Evolutionary conservation across 2,113 vertebrate species (phyloP).

Genomic region (Hiodon alosoides): DNA sequence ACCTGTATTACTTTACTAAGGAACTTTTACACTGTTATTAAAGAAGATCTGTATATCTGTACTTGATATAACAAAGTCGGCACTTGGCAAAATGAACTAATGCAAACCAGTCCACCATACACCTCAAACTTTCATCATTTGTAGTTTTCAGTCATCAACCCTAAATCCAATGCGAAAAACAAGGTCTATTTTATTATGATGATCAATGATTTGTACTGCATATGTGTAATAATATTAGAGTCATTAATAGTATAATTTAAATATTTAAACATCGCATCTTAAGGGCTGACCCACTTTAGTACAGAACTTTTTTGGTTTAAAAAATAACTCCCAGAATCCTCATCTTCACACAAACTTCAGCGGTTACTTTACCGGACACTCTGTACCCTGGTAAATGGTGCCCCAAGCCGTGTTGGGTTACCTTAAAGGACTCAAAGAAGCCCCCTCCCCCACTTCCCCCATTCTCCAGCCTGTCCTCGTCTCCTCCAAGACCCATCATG

Average conservation of each 20-base stretch:
- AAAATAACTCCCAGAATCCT: background rate
- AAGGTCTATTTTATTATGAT: too few relatives aligned
- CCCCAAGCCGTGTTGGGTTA: constrained; percentile 42
- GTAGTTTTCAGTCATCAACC: too few relatives aligned
- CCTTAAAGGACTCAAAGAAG: constrained; percentile 92
- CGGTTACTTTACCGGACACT: background rate
- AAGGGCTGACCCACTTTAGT: background rate
- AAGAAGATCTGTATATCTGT: background rate
- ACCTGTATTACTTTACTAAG: background rate
- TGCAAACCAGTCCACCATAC: too few relatives aligned
- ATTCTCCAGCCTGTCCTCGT: constrained; percentile 87
- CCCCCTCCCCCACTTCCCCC: constrained; percentile 72
- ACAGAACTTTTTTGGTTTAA: background rate
- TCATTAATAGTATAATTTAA: too few relatives aligned
- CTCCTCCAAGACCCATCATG: constrained; percentile 75
- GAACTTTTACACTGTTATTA: background rate
- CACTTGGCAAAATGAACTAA: too few relatives aligned
- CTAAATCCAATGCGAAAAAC: too few relatives aligned
- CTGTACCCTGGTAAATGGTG: background rate
- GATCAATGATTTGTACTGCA: too few relatives aligned
- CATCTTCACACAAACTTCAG: background rate
- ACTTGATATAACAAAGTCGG: too few relatives aligned
- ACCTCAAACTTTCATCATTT: too few relatives aligned
- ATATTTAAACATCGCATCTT: background rate
- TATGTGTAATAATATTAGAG: too few relatives aligned